Percentiles rank a stretch among this genome's conserved stretches.
Conservation (phyloP, 1,140 invertebrate genomes). For the Ostrea edulis region DNA sequence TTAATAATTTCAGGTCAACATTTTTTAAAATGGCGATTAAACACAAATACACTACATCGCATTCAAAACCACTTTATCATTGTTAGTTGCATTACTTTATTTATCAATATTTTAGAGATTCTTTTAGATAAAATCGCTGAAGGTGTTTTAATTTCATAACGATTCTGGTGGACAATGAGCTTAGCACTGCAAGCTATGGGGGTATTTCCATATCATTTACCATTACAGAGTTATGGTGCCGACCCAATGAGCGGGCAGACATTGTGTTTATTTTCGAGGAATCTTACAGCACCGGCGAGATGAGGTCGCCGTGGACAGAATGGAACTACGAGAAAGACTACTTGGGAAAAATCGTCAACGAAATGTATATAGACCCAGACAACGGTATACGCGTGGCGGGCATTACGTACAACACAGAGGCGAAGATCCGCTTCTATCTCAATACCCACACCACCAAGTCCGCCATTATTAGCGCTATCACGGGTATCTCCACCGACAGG, state of each 20-base stretch:
- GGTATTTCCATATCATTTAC: background rate
- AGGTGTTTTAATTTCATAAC: no score
- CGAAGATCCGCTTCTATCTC: background rate
- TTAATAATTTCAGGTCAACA: no score
- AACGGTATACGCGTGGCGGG: background rate
- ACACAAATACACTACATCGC: no score
- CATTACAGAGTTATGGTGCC: background rate
- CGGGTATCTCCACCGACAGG: background rate
- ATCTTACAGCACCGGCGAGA: background rate
- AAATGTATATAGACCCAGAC: constrained; percentile 12
- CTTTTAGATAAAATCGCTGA: no score
- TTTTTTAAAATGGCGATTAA: no score
- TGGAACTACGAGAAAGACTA: background rate
- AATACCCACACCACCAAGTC: background rate
- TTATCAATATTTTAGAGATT: no score
- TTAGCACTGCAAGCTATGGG: no score
- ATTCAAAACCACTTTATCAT: no score
- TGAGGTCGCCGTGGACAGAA: background rate
- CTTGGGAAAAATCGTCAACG: background rate
- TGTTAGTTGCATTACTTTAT: no score
- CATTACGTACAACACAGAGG: background rate
- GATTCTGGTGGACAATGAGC: no score
- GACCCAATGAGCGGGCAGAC: background rate
- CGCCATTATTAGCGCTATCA: background rate
- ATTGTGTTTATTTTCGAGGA: constrained; percentile 12